These are phyloP conservation scores for Nesogale talazaci DNA, from an alignment of 2,113 vertebrate genomes.

Conservation along the genomic window DNA sequence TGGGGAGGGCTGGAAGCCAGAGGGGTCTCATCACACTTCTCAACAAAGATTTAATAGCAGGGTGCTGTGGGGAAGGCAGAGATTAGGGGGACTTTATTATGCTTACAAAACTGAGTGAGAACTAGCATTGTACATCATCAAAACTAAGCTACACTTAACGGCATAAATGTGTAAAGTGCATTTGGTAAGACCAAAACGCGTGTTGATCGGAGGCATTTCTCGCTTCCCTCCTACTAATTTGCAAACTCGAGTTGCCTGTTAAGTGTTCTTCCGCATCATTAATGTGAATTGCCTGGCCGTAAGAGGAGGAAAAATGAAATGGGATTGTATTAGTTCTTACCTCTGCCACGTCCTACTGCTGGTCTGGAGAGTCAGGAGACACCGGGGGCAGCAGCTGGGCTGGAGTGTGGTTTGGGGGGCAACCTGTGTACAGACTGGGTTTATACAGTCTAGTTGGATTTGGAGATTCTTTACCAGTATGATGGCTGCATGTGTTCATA, in stretches of 20 bases:
- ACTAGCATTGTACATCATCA: slow-evolving; percentile 72
- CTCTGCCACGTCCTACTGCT: neutral
- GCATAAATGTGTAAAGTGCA: slow-evolving; percentile 74
- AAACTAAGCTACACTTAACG: slow-evolving; percentile 76
- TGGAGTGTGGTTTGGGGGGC: neutral
- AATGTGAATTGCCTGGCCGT: slow-evolving; percentile 45
- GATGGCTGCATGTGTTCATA: neutral
- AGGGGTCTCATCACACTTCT: slow-evolving; percentile 81
- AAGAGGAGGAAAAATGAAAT: slow-evolving; percentile 38
- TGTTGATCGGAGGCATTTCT: slow-evolving; percentile 57
- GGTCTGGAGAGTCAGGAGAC: neutral
- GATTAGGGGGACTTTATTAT: slow-evolving; percentile 74
- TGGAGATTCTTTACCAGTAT: neutral
- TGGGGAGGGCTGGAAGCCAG: slow-evolving; percentile 74
- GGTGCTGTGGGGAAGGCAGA: slow-evolving; percentile 77
- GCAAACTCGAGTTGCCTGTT: slow-evolving; percentile 66
- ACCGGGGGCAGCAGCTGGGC: neutral
- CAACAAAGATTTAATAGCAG: slow-evolving; percentile 83
- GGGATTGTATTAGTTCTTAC: neutral
- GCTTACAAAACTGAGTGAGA: slow-evolving; percentile 74
- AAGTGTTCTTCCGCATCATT: slow-evolving; percentile 64
- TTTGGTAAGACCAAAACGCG: slow-evolving; percentile 61
- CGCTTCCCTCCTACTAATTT: slow-evolving; percentile 68
- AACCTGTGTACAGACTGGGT: neutral
- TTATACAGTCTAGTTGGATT: neutral